Base-by-base conservation (phyloP, 2,888 invertebrate species). In the Lingula anatina region DNA sequence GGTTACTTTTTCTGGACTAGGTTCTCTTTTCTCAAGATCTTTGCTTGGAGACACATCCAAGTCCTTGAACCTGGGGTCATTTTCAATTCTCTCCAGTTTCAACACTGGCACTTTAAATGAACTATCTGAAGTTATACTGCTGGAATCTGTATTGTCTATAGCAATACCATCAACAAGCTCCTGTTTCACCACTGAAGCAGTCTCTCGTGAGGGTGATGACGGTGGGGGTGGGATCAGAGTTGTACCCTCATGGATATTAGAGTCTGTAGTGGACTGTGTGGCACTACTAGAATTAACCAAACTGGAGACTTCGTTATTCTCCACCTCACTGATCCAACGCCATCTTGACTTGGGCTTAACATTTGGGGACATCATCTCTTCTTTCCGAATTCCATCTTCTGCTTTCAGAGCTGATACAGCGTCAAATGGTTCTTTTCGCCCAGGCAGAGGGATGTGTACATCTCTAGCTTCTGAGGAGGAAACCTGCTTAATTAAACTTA, bases 1-100 rank as follows among this genome's bases (percentile, higher is more conserved):
- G 46, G 80, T 80, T 55, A 81, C 80, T 60, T 84, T 24, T 5
- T 24, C 9, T 15, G 7, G 15, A 21, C 2, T 42, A 46, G 56
- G 3, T 53, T 53, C n/a, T 54, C 52, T 35, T 39, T 36, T 25
- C n/a, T 9, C 2, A 5, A 21, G 23, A 23, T 21, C 38, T 20
- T 26, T 12, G 23, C 15, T 9, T 12, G 31, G 31, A 12, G 31
- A 31, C 31, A 15, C 15, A 15, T 31, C 31, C 31, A 15, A 31
- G 31, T 31, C 31, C 9, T 15, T 31, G 9, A 31, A 12, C 15
- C 15, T 31, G 31, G 9, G 9, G 9, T 31, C 31, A 31, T 15
- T 31, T 9, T 31, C 31, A 15, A 31, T 9, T 31, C 31, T 9
- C 15, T 31, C 31, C 9, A 31, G 31, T 31, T 31, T 31, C 31